phyloP scores from a whole-genome alignment of 2,797 vertebrate genomes.

The Gouania willdenowi region DNA sequence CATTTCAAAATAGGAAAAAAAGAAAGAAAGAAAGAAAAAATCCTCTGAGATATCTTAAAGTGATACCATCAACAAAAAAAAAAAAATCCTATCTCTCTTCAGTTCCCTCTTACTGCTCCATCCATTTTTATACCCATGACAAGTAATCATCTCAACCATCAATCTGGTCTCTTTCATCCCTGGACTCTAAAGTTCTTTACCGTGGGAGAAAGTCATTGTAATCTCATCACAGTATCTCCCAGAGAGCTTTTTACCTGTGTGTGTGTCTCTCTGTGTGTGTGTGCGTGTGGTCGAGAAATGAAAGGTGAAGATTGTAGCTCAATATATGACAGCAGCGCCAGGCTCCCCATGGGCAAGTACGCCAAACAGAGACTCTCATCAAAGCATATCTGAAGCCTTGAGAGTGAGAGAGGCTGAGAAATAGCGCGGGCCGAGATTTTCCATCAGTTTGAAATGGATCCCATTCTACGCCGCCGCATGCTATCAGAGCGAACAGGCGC shows the following conservation, averaged over 20 bases:
- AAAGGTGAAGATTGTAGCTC: constrained; percentile 69
- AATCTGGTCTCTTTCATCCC: constrained; percentile 71
- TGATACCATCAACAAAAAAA: constrained; percentile 42
- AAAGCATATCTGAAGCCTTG: constrained; percentile 52
- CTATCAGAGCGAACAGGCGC: constrained; percentile 22
- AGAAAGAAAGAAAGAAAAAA: constrained; percentile 70
- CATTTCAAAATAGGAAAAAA: constrained; percentile 66
- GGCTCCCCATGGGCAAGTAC: constrained; percentile 50
- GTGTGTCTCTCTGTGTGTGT: too few relatives aligned
- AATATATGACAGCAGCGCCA: constrained; percentile 39
- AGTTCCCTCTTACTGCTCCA: constrained; percentile 54
- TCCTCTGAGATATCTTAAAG: constrained; percentile 63
- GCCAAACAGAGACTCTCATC: constrained; percentile 66
- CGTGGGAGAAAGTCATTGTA: constrained; percentile 69
- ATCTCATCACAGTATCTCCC: constrained; percentile 69
- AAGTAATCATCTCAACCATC: constrained; percentile 77
- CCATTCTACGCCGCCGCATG: constrained; percentile 30
- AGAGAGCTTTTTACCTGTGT: constrained; percentile 67
- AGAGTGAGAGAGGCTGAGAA: constrained; percentile 35
- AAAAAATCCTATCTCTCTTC: constrained; percentile 60
- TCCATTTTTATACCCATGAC: constrained; percentile 74
- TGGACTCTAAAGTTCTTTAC: constrained; percentile 67
- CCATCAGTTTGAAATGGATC: constrained; percentile 56
- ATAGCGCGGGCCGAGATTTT: constrained; percentile 42
- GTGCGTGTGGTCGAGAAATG: constrained; percentile 62